Base-by-base conservation (phyloP, 2,888 invertebrate genomes). In the Agrotis exclamationis region DNA sequence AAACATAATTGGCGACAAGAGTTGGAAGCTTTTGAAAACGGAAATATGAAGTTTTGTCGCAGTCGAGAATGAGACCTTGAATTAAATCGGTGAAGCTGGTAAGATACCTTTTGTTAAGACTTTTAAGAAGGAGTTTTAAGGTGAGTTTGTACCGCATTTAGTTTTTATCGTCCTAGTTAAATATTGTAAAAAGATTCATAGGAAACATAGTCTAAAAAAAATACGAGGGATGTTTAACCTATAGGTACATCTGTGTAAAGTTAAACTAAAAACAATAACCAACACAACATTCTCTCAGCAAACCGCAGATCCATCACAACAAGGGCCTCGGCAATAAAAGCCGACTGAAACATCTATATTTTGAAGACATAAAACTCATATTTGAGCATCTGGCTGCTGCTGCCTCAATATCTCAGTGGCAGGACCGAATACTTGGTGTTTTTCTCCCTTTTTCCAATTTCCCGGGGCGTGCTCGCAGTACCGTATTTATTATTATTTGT, bases 401-500 rank as follows among this genome's bases (percentile, higher is more conserved):
- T 80, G 79, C 88, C 83, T 75, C 92, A 91, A 93, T 93, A 93
- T 92, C 92, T 92, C 89, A 87, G 87, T 64, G 82, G 83, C 85
- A 87, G 85, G 70, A 77, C 74, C 80, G 71, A 88, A 86, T 84
- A 84, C 86, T 87, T 86, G 85, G 85, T 84, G 85, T 92, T 93
- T 93, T 92, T 92, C 89, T 92, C 89, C 90, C 88, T 91, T 93
- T 94, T 94, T 94, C 91, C 94, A 93, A 94, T 94, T 94, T 93
- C 88, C 89, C 88, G 91, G 89, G 88, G 91, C 90, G 89, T 91
- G 91, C 90, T 90, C 89, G 90, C 85, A 89, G 89, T 88, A 88
- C 87, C 88, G 91, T 95, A 94, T 95, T 95, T 95, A 95, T 95
- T 95, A 94, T 95, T 95, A 95, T 95, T 95, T 95, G 95, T 95